phyloP scores from a whole-genome alignment of 2,113 vertebrate species.

The Eulemur macaco region DNA sequence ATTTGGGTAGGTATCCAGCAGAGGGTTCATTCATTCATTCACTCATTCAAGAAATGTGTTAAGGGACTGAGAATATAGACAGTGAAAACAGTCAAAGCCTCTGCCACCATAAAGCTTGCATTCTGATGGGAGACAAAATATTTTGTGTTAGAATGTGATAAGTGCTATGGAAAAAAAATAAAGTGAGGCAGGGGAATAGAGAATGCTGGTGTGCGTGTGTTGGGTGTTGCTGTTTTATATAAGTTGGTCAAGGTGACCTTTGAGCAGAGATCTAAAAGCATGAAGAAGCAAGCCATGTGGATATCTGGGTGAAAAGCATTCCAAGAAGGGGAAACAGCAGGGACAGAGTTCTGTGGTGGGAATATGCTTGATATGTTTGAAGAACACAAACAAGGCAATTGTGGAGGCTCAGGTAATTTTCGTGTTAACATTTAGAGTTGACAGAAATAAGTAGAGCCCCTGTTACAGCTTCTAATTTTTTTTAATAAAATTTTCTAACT shows the following conservation, averaged over 20 bases:
- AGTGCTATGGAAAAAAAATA: neutral
- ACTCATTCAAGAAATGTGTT: constrained; percentile 17
- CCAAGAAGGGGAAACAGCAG: neutral
- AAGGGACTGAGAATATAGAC: neutral
- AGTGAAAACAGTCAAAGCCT: neutral
- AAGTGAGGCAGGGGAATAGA: neutral
- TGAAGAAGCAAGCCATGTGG: neutral
- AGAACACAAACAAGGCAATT: neutral
- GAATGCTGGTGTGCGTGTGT: neutral
- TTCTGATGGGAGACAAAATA: neutral
- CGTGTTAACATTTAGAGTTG: neutral
- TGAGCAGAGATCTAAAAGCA: constrained; percentile 26
- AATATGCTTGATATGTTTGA: neutral
- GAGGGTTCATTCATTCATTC: neutral
- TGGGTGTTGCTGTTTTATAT: neutral
- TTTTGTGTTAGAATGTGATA: neutral
- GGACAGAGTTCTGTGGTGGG: neutral
- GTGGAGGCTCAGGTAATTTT: neutral
- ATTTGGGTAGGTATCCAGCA: neutral
- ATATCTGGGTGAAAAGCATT: neutral
- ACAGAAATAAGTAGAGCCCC: neutral
- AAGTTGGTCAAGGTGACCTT: constrained; percentile 42
- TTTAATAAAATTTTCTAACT: neutral
- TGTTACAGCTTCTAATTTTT: neutral
- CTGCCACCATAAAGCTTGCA: neutral